Evolutionary conservation across 2,797 vertebrate species (phyloP).

Genomic region (Betta splendens): DNA sequence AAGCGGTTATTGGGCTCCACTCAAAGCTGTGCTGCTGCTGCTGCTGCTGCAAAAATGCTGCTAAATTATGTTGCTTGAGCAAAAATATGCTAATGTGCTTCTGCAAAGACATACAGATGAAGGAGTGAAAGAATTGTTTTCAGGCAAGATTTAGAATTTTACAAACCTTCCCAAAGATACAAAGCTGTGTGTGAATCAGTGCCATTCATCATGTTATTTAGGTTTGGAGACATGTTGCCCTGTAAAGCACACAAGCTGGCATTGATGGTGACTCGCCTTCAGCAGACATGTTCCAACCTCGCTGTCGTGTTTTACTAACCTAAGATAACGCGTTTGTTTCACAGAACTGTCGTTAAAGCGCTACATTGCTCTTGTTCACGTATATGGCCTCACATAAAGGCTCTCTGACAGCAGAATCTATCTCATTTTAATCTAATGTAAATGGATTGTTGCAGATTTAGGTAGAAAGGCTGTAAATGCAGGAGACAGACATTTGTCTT

Average conservation of each 20-base stretch:
- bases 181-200: neutral
- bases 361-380: neutral
- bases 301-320: constrained; percentile 47
- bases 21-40: constrained; percentile 38
- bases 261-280: constrained; percentile 58
- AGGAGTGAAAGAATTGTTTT: constrained; percentile 11
- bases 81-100: constrained; percentile 36
- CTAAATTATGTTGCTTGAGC: constrained; percentile 39
- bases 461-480: constrained; percentile 38
- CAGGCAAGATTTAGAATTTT: neutral
- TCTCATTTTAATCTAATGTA: constrained; percentile 45
- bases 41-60: constrained; percentile 56
- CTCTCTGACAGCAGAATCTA: constrained; percentile 25
- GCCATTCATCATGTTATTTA: constrained; percentile 11
- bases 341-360: constrained; percentile 34
- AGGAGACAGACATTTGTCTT: constrained; percentile 8
- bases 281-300: constrained; percentile 25
- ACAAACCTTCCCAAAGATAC: neutral
- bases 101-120: constrained; percentile 15
- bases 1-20: constrained; percentile 61
- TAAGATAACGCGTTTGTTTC: constrained; percentile 42
- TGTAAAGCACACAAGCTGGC: constrained; percentile 49
- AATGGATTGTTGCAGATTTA: constrained; percentile 38
- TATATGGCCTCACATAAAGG: constrained; percentile 24
- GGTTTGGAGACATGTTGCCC: constrained; percentile 8